A percentile compares a stretch with the other conserved stretches of the same genome.
These are phyloP conservation scores for Epinephelus lanceolatus DNA, from an alignment of 2,113 vertebrate species.

Conservation along the genomic window DNA sequence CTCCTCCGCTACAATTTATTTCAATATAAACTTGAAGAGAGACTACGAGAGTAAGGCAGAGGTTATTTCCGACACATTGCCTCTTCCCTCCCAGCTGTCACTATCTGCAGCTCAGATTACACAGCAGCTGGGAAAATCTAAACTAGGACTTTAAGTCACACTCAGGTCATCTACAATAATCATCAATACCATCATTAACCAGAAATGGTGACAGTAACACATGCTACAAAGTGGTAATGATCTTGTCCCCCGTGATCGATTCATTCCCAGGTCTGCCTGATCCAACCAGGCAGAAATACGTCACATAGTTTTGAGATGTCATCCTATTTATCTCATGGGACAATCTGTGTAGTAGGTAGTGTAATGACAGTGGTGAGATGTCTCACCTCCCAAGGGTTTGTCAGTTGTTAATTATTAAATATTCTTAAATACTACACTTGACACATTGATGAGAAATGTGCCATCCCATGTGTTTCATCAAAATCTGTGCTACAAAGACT, in stretches of 20 bases:
- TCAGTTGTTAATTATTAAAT: slow-evolving; percentile 16
- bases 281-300: slow-evolving; percentile 6
- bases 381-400: not conserved
- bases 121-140: slow-evolving; percentile 68
- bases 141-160: slow-evolving; percentile 67
- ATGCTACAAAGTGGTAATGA: slow-evolving; percentile 15
- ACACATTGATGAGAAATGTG: not conserved
- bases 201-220: slow-evolving; percentile 27
- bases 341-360: slow-evolving; percentile 3
- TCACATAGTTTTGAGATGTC: slow-evolving; percentile 18
- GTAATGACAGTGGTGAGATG: slow-evolving; percentile 12
- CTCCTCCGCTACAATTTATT: not conserved
- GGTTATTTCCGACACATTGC: slow-evolving; percentile 72
- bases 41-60: slow-evolving; percentile 52
- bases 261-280: not conserved
- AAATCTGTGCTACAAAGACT: not conserved
- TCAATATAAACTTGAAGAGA: slow-evolving; percentile 48
- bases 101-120: slow-evolving; percentile 77
- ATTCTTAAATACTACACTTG: not conserved
- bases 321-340: slow-evolving; percentile 9
- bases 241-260: not conserved
- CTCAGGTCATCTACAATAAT: slow-evolving; percentile 58
- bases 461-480: not conserved
- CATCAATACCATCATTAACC: slow-evolving; percentile 53
- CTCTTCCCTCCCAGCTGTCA: slow-evolving; percentile 78